Evolutionary conservation across 2,888 invertebrate genomes (phyloP).

Genomic region (Panopea generosa): DNA sequence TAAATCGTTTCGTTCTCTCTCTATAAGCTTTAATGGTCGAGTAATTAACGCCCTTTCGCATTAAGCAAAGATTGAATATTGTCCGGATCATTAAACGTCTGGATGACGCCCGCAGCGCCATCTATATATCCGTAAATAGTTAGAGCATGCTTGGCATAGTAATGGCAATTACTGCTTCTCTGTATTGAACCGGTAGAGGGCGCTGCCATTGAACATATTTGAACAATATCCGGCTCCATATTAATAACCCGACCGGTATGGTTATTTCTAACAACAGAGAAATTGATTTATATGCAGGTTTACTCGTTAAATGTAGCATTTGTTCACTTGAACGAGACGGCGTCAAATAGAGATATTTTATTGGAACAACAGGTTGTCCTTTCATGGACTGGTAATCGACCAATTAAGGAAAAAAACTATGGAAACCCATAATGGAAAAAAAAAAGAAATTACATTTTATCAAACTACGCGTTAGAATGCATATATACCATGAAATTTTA

Average conservation of each 20-base stretch:
- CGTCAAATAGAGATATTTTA: conserved; percentile 47
- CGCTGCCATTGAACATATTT: conserved; percentile 26
- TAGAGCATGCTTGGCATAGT: conserved; percentile 29
- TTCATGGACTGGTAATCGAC: conserved; percentile 9
- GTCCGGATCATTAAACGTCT: conserved; percentile 37
- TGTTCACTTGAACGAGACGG: conserved; percentile 42
- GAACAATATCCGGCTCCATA: conserved; percentile 43
- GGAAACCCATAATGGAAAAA: too few relatives aligned
- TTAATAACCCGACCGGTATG: conserved; percentile 29
- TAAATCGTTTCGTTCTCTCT: conserved; percentile 13
- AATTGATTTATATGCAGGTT: conserved; percentile 52
- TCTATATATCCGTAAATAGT: conserved; percentile 29
- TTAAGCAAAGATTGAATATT: conserved; percentile 34
- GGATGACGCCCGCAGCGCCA: conserved; percentile 19
- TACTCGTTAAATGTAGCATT: conserved; percentile 34
- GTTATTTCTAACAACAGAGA: conserved; percentile 38
- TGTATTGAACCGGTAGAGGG: conserved; percentile 24
- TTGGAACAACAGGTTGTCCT: conserved; percentile 33
- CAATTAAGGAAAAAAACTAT: conserved; percentile 15
- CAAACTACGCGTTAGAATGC: too few relatives aligned
- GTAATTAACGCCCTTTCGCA: conserved; percentile 47
- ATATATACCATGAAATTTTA: too few relatives aligned
- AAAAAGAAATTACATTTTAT: too few relatives aligned
- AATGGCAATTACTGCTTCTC: conserved; percentile 20
- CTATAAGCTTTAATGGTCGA: conserved; percentile 23